Conservation (phyloP, 37 sponge, comb jelly and placozoan genomes). For the Aphrocallistes beatrix region DNA sequence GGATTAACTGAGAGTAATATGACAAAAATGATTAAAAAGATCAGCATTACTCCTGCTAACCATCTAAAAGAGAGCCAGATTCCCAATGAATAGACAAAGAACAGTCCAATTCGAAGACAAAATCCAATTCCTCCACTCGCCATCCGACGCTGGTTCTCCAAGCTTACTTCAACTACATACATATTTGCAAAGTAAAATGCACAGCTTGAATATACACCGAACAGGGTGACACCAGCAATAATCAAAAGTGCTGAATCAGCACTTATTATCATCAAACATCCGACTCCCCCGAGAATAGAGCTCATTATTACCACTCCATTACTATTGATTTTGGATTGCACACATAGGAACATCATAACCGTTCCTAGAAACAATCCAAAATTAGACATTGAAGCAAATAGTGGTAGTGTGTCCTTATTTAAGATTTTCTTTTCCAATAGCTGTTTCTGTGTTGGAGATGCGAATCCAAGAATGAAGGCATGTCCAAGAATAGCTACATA, state of each 20-base stretch:
- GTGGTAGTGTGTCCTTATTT: neutral
- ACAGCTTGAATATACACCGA: neutral
- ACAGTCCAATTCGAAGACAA: neutral
- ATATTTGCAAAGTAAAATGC: neutral
- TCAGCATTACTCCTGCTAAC: neutral
- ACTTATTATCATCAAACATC: neutral
- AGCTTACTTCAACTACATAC: neutral
- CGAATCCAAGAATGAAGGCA: neutral
- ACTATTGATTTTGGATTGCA: neutral
- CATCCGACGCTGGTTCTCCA: neutral
- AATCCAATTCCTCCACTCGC: conserved; percentile 9
- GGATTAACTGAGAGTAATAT: neutral
- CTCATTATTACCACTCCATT: neutral
- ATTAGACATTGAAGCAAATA: neutral
- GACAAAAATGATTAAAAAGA: neutral
- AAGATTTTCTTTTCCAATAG: neutral
- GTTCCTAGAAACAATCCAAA: neutral
- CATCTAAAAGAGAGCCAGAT: conserved; percentile 6
- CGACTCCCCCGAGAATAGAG: neutral
- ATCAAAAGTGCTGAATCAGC: neutral
- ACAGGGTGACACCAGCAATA: neutral
- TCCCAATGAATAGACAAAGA: neutral
- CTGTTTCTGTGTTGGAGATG: conserved; percentile 1
- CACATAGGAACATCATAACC: neutral
- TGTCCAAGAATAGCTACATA: neutral